phyloP scores from a whole-genome alignment of 2,113 vertebrate species.

The Rutilus rutilus region DNA sequence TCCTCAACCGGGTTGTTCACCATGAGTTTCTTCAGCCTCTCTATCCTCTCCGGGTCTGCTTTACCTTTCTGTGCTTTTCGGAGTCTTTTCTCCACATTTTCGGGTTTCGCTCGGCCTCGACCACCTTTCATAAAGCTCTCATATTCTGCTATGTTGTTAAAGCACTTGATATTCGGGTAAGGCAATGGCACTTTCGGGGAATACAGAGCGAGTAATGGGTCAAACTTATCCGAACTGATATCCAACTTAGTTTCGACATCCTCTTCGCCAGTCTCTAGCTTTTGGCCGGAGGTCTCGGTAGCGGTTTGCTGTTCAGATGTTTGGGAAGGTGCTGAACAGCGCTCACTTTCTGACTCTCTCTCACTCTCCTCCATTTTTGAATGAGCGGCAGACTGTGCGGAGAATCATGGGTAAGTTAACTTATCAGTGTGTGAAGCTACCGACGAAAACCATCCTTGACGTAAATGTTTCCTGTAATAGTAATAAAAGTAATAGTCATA shows the following conservation, averaged over 20 bases:
- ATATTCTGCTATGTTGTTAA: constrained; percentile 91
- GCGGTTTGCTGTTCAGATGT: constrained; percentile 7
- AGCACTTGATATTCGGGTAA: constrained; percentile 84
- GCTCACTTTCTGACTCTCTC: constrained; percentile 6
- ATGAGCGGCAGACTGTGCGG: constrained; percentile 63
- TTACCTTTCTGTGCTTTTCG: constrained; percentile 70
- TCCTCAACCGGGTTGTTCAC: constrained; percentile 72
- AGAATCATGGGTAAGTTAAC: constrained; percentile 62
- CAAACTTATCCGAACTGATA: constrained; percentile 85
- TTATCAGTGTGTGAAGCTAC: constrained; percentile 9
- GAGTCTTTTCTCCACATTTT: constrained; percentile 77
- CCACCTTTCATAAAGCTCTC: constrained; percentile 85
- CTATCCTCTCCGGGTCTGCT: constrained; percentile 80
- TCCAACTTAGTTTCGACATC: constrained; percentile 68
- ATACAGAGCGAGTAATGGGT: constrained; percentile 87
- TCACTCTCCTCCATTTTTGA: constrained; percentile 82
- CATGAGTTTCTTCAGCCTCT: constrained; percentile 86
- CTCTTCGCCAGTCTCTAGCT: not conserved
- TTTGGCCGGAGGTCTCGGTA: not conserved
- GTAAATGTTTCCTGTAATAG: too few species aligned
- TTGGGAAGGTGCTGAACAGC: constrained; percentile 36
- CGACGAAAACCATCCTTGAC: not conserved
- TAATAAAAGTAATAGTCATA: too few species aligned
- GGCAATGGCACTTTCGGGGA: constrained; percentile 80
- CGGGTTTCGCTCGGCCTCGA: constrained; percentile 76